Evolutionary conservation across 2,888 invertebrate genomes (phyloP).

Genomic region (Ennomos erosarius): DNA sequence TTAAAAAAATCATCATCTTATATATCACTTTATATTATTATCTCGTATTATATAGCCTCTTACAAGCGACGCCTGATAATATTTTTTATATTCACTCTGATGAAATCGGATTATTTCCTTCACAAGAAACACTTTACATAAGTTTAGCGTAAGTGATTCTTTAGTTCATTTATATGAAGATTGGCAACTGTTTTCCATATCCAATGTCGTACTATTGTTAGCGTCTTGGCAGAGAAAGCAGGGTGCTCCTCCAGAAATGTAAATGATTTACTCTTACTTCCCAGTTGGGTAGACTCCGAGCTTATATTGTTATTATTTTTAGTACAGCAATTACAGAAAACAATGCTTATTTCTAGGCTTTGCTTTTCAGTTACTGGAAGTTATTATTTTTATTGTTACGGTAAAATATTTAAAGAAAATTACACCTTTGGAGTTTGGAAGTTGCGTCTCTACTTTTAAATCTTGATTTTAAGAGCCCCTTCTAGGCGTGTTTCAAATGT

Average conservation of each 20-base stretch:
- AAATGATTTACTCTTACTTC: slow-evolving; percentile 26
- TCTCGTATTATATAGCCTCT: no score
- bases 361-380: background rate
- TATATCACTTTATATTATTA: no score
- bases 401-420: slow-evolving; percentile 2
- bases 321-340: slow-evolving; percentile 13
- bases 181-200: slow-evolving; percentile 7
- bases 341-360: background rate
- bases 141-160: background rate
- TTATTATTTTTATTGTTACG: slow-evolving; percentile 6
- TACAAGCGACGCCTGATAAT: no score
- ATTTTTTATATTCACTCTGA: no score
- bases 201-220: slow-evolving; percentile 14
- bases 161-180: slow-evolving; percentile 13
- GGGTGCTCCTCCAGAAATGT: slow-evolving; percentile 37
- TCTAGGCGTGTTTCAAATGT: no score
- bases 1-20: no score
- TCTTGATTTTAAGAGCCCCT: no score
- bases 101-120: no score
- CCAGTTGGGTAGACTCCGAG: slow-evolving; percentile 9
- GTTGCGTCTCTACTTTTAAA: no score
- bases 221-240: slow-evolving; percentile 34
- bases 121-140: background rate
- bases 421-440: no score
- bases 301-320: slow-evolving; percentile 14